A percentile compares a stretch with the other conserved stretches of the same genome.
phyloP scores from a whole-genome alignment of 2,113 vertebrate species.

The Chaetodon trifascialis region DNA sequence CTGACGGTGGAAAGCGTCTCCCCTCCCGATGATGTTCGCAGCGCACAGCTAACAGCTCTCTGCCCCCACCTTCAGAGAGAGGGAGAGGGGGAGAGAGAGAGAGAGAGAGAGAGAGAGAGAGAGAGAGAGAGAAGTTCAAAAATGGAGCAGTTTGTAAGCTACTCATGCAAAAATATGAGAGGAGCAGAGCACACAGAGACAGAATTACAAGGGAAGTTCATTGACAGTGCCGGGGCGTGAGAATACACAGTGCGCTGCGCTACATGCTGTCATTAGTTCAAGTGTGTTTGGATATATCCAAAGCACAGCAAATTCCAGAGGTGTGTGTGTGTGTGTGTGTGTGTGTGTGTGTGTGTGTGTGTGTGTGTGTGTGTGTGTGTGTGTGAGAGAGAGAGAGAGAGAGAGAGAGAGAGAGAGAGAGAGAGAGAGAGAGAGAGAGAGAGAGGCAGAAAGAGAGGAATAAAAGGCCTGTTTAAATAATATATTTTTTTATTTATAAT shows the following conservation, averaged over 20 bases:
- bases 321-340: not conserved
- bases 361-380: too few relatives aligned
- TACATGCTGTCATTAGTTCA: not conserved
- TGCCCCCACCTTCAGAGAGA: slow-evolving; percentile 74
- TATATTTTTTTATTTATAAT: too few relatives aligned
- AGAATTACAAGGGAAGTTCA: slow-evolving; percentile 52
- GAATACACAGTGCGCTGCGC: slow-evolving; percentile 7
- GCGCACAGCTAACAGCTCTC: slow-evolving; percentile 84
- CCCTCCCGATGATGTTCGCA: slow-evolving; percentile 93
- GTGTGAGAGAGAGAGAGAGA: too few relatives aligned
- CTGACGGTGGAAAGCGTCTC: slow-evolving; percentile 91
- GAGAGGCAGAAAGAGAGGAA: not conserved
- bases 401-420: too few relatives aligned
- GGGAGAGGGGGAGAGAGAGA: slow-evolving; percentile 9
- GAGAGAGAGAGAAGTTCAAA: slow-evolving; percentile 50
- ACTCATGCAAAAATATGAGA: slow-evolving; percentile 76
- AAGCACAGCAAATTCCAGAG: not conserved
- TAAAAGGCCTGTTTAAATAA: not conserved
- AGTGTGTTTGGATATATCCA: not conserved
- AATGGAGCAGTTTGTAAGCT: slow-evolving; percentile 69
- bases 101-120: slow-evolving; percentile 28
- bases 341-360: too few relatives aligned
- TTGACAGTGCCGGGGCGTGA: slow-evolving; percentile 42
- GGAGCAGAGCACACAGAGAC: slow-evolving; percentile 29
- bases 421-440: not conserved